Percentiles rank a stretch among this genome's conserved stretches.
These are phyloP conservation scores for Prunella himalayana DNA, from an alignment of 2,113 vertebrate genomes.

Conservation along the genomic window DNA sequence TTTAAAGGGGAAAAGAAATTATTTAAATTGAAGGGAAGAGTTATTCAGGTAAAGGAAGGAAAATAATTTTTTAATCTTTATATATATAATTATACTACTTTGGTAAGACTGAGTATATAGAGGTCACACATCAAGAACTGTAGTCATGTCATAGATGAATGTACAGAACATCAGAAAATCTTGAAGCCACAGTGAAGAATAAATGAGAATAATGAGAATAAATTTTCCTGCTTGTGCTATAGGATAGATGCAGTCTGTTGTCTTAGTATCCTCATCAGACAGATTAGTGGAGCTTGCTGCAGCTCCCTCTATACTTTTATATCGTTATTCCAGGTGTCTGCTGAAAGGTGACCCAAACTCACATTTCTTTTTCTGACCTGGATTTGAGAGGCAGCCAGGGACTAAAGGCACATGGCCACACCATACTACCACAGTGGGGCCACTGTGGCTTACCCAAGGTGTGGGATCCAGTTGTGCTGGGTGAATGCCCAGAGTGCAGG, in stretches of 20 bases:
- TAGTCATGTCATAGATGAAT: background rate
- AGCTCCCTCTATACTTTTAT: background rate
- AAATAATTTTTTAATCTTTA: background rate
- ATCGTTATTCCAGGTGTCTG: no score
- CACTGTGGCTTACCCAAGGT: rapidly evolving
- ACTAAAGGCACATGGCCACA: background rate
- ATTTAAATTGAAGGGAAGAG: background rate
- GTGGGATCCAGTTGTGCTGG: rapidly evolving
- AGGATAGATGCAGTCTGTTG: background rate
- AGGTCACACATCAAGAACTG: background rate
- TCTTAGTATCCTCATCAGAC: background rate
- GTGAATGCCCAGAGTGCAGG: rapidly evolving
- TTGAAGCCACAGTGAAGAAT: background rate
- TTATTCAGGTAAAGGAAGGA: background rate
- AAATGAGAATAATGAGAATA: background rate
- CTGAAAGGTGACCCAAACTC: background rate
- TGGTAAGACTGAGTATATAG: background rate
- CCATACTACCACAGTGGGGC: no score
- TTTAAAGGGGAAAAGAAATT: background rate
- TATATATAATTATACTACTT: background rate
- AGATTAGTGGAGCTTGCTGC: background rate
- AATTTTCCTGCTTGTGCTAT: background rate
- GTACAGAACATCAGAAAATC: background rate
- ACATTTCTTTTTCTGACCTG: background rate
- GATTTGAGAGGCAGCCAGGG: background rate